Evolutionary conservation across 2,888 invertebrate genomes (phyloP).

Genomic region (Xestoiulus laeticollis): DNA sequence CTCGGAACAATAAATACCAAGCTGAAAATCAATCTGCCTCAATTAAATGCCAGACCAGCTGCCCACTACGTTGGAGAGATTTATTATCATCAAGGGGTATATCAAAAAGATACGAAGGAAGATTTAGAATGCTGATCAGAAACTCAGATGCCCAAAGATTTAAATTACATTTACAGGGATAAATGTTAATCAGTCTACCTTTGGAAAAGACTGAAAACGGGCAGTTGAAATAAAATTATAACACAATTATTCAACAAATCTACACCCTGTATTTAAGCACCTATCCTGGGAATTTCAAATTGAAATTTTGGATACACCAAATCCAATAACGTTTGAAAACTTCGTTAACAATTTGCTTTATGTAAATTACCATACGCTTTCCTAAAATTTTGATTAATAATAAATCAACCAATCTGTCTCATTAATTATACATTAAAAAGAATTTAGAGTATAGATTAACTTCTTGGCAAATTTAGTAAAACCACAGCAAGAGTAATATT

Average conservation of each 20-base stretch:
- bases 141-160: neutral
- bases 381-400: neutral
- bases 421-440: neutral
- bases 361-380: neutral
- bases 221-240: neutral
- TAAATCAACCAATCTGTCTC: neutral
- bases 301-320: neutral
- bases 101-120: conserved; percentile 5
- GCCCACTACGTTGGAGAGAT: conserved; percentile 4
- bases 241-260: neutral
- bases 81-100: neutral
- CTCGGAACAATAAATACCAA: conserved; percentile 13
- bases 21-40: conserved; percentile 33
- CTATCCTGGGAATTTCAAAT: neutral
- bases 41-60: conserved; percentile 22
- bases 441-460: neutral
- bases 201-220: neutral
- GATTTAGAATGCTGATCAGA: neutral
- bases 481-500: neutral
- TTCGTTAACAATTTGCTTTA: neutral
- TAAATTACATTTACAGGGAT: too few species aligned
- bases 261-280: neutral
- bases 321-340: neutral
- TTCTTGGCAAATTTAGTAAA: neutral
- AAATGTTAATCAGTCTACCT: neutral